phyloP scores from a whole-genome alignment of 2,113 vertebrate genomes.

The Serilophus lunatus region DNA sequence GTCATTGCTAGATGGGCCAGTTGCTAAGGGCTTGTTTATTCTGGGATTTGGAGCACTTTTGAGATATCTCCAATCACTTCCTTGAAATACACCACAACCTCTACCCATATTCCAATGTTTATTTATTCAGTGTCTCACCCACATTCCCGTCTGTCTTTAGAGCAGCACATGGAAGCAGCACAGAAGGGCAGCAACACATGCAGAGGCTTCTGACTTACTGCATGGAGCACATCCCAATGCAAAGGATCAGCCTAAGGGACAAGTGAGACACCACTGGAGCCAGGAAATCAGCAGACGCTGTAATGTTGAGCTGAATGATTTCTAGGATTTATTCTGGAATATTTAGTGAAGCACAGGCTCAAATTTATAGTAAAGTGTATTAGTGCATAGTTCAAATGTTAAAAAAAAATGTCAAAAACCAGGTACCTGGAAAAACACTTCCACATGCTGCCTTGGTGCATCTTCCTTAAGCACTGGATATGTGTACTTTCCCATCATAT shows the following conservation, averaged over 20 bases:
- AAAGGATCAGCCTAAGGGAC: not conserved
- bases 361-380: not conserved
- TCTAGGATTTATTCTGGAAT: not conserved
- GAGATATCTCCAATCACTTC: not conserved
- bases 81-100: not conserved
- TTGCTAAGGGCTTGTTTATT: not conserved
- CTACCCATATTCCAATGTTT: not conserved
- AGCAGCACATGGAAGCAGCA: not conserved
- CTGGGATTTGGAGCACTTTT: not conserved
- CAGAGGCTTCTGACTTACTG: not conserved
- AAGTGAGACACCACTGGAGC: not conserved
- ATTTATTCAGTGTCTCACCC: not conserved
- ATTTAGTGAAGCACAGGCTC: fast-evolving
- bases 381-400: not conserved
- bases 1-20: not conserved
- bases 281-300: not conserved
- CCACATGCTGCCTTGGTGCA: slow-evolving; percentile 91
- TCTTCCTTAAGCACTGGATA: slow-evolving; percentile 92
- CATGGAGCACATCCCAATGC: not conserved
- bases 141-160: not conserved
- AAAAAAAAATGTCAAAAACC: not conserved
- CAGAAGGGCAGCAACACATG: not conserved
- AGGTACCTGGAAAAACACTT: slow-evolving; percentile 92
- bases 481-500: slow-evolving; percentile 98
- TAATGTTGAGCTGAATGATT: not conserved